A percentile compares a stretch with the other conserved stretches of the same genome.
These are phyloP conservation scores for Cliona cf. orientalis DNA, from an alignment of 37 sponge, comb jelly and placozoan species.

Conservation along the genomic window DNA sequence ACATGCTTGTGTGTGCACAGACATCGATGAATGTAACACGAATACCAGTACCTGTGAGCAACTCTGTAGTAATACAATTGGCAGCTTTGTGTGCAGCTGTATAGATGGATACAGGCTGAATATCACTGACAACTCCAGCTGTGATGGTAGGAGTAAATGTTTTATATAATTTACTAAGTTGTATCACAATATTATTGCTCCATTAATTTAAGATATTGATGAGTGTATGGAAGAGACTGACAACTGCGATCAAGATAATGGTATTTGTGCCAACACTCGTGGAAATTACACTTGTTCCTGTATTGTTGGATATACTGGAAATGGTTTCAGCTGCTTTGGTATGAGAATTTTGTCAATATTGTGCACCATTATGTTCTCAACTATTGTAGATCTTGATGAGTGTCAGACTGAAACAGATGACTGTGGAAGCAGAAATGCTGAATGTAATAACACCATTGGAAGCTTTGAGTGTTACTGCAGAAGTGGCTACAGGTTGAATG, in stretches of 20 bases:
- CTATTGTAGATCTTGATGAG: slow-evolving; percentile 37
- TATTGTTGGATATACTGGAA: slow-evolving; percentile 22
- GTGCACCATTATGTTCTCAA: too few species aligned
- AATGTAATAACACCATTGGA: slow-evolving; percentile 19
- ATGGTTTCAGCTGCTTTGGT: slow-evolving; percentile 15
- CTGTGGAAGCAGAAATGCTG: too few species aligned
- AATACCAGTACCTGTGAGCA: background rate
- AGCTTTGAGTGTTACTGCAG: slow-evolving; percentile 34
- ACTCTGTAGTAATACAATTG: slow-evolving; percentile 51
- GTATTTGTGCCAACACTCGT: slow-evolving; percentile 16
- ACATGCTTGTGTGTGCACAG: slow-evolving; percentile 43
- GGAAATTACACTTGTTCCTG: slow-evolving; percentile 32
- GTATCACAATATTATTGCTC: background rate
- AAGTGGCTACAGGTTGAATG: slow-evolving; percentile 11
- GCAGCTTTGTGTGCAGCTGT: slow-evolving; percentile 46
- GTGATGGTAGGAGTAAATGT: slow-evolving; percentile 4
- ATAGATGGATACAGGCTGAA: slow-evolving; percentile 20
- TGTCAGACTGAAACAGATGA: too few species aligned
- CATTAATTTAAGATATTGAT: slow-evolving; percentile 25
- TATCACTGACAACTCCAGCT: slow-evolving; percentile 6
- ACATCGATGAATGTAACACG: slow-evolving; percentile 31
- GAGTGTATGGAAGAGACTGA: background rate
- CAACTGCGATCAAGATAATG: background rate
- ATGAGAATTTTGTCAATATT: too few species aligned
- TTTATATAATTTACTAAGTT: background rate